Conservation (phyloP, 2,113 vertebrate genomes). For the Ptilorrhoa leucosticta region DNA sequence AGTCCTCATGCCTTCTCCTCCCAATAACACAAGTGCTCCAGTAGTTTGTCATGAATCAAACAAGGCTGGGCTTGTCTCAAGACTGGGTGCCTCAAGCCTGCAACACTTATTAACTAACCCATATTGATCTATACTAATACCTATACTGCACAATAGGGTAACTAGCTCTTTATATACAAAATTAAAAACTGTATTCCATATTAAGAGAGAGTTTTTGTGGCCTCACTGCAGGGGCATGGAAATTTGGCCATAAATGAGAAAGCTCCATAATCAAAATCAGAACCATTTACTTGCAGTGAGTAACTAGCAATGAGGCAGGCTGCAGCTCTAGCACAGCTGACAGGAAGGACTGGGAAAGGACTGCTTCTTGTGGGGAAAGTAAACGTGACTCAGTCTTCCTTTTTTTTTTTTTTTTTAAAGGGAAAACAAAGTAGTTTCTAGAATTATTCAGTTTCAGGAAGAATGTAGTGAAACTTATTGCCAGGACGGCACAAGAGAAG, state of each 20-base stretch:
- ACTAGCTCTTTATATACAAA: background rate
- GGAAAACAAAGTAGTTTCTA: background rate
- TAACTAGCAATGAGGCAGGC: background rate
- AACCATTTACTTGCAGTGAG: background rate
- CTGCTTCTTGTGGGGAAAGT: background rate
- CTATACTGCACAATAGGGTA: background rate
- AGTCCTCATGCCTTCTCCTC: background rate
- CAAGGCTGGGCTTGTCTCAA: background rate
- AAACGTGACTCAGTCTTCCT: background rate
- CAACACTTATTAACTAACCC: background rate
- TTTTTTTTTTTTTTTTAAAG: background rate
- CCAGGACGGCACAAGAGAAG: background rate
- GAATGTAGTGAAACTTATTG: background rate
- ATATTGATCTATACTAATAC: background rate
- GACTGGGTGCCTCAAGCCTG: background rate
- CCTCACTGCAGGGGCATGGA: background rate
- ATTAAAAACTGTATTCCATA: background rate
- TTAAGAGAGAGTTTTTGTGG: background rate
- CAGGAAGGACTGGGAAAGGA: background rate
- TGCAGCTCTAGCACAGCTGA: background rate
- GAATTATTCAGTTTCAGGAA: background rate
- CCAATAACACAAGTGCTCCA: background rate
- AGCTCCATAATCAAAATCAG: conserved; percentile 9
- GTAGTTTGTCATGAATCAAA: background rate
- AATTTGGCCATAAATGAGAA: background rate